Evolutionary conservation across 2,797 vertebrate species (phyloP).

Genomic region (Paedocypris micromegethes): DNA sequence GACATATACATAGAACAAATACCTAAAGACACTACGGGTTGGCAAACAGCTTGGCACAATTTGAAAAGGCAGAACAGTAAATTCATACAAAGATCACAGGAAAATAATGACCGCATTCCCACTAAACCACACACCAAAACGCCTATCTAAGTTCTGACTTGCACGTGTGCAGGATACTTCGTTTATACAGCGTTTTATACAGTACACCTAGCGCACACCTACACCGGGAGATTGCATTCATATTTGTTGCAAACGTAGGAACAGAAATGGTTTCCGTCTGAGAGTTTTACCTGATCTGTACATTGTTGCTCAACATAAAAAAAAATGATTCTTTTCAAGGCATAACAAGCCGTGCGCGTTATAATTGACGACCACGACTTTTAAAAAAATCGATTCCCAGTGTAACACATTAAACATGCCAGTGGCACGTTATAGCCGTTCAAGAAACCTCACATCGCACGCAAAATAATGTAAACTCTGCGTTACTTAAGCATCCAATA

Average conservation of each 20-base stretch:
- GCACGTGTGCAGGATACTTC: conserved; percentile 59
- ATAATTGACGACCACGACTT: not conserved
- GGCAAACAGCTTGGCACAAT: conserved; percentile 75
- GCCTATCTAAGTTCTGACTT: conserved; percentile 60
- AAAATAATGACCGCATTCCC: conserved; percentile 59
- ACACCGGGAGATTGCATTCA: conserved; percentile 57
- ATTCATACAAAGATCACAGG: conserved; percentile 54
- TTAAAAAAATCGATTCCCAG: conserved; percentile 23
- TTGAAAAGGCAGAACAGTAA: conserved; percentile 66
- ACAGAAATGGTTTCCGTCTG: conserved; percentile 37
- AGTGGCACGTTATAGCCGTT: conserved; percentile 20
- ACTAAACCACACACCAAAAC: conserved; percentile 65
- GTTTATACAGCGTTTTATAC: conserved; percentile 66
- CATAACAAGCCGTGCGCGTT: conserved; percentile 23
- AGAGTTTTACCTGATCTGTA: conserved; percentile 14
- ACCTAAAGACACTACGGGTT: conserved; percentile 56
- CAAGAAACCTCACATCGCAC: conserved; percentile 1
- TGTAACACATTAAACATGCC: conserved; percentile 32
- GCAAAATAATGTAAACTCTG: conserved; percentile 19
- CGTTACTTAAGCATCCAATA: too few relatives aligned
- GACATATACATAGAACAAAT: conserved; percentile 43
- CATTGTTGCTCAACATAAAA: conserved; percentile 3
- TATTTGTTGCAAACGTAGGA: conserved; percentile 51
- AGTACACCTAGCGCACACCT: conserved; percentile 69
- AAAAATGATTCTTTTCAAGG: conserved; percentile 11